Percentiles rank a stretch among this genome's conserved stretches.
Conservation (phyloP, 2,888 invertebrate species). For the Leptarthrus brevirostris region DNA sequence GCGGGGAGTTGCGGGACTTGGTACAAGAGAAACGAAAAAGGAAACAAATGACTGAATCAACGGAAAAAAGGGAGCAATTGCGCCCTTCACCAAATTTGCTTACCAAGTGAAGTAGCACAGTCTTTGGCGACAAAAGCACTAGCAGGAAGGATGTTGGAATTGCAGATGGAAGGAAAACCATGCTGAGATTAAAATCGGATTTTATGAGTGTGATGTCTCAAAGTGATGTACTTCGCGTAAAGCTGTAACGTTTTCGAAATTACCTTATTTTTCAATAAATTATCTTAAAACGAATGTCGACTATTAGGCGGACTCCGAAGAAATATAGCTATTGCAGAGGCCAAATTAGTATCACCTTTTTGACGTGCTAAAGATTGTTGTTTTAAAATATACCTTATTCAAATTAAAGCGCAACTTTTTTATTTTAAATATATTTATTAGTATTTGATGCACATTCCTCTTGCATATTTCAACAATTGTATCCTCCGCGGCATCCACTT, state of each 20-base stretch:
- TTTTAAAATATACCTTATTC: no score
- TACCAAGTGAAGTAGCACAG: slow-evolving; percentile 44
- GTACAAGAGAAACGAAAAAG: slow-evolving; percentile 30
- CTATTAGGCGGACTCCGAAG: no score
- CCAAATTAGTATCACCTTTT: no score
- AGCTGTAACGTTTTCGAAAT: neutral
- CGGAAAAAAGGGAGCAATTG: slow-evolving; percentile 48
- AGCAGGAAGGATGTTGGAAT: slow-evolving; percentile 21
- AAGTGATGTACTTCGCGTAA: neutral
- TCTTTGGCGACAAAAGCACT: slow-evolving; percentile 45
- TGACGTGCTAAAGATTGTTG: no score
- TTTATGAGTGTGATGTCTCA: slow-evolving; percentile 39
- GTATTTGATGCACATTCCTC: no score
- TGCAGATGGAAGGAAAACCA: slow-evolving; percentile 46
- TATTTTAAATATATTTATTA: no score
- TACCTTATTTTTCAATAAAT: no score
- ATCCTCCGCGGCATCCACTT: no score
- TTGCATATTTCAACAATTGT: no score
- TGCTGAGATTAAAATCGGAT: slow-evolving; percentile 46
- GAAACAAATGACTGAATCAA: slow-evolving; percentile 49
- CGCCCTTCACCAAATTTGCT: slow-evolving; percentile 47
- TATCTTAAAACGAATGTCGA: no score
- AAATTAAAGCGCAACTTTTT: no score
- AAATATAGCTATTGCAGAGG: no score
- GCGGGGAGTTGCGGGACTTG: slow-evolving; percentile 29